Percentiles rank a stretch among this genome's conserved stretches.
Conservation (phyloP, 1,140 invertebrate genomes). For the Antheraea mylitta region DNA sequence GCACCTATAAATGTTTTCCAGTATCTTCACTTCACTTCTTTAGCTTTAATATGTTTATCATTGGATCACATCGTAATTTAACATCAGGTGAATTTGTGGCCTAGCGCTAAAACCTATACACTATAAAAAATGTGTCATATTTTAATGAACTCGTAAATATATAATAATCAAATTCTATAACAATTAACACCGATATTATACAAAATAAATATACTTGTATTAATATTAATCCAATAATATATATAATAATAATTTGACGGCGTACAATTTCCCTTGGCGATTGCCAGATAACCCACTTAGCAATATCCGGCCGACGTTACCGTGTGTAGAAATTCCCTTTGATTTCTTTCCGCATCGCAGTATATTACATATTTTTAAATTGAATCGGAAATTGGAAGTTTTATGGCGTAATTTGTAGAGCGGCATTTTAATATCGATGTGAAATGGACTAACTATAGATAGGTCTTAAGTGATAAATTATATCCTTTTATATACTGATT, state of each 20-base stretch:
- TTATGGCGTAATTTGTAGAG: background rate
- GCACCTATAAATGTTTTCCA: too few relatives aligned
- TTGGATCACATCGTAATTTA: too few relatives aligned
- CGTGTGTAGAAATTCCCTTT: constrained; percentile 7
- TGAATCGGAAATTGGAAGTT: constrained; percentile 2
- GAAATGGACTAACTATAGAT: background rate
- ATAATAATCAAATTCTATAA: too few relatives aligned
- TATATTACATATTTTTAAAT: constrained; percentile 1
- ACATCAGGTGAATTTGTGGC: too few relatives aligned
- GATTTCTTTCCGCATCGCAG: background rate
- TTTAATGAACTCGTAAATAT: too few relatives aligned
- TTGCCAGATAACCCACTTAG: constrained; percentile 24
- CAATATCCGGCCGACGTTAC: constrained; percentile 20
- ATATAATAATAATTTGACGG: background rate
- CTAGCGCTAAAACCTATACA: too few relatives aligned
- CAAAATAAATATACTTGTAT: background rate
- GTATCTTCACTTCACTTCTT: too few relatives aligned
- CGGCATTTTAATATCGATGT: background rate
- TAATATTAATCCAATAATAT: background rate
- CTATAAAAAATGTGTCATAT: too few relatives aligned
- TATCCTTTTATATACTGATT: too few relatives aligned
- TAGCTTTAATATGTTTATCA: too few relatives aligned
- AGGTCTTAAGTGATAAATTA: too few relatives aligned
- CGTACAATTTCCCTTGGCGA: constrained; percentile 18
- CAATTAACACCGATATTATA: too few relatives aligned